phyloP scores from a whole-genome alignment of 2,113 vertebrate species.

The Colius striatus region DNA sequence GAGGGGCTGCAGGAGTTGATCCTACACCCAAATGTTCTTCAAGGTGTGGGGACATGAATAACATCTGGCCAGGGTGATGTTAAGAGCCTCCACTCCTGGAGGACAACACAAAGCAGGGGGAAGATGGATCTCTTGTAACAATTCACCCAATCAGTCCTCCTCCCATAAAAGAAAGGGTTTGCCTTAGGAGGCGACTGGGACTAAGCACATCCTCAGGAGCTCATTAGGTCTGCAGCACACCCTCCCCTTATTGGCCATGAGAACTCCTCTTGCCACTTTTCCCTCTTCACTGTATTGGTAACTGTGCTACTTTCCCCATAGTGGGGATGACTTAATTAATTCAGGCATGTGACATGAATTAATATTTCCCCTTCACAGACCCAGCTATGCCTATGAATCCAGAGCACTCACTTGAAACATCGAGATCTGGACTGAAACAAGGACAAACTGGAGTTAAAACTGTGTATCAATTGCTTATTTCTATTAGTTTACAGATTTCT shows the following conservation, averaged over 20 bases:
- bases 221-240: background rate
- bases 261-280: background rate
- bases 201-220: background rate
- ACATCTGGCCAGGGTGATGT: rapidly evolving
- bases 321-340: background rate
- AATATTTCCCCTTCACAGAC: background rate
- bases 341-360: background rate
- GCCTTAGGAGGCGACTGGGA: background rate
- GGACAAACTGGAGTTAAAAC: background rate
- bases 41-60: background rate
- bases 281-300: background rate
- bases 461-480: background rate
- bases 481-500: background rate
- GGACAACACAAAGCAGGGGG: background rate
- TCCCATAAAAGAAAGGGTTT: background rate
- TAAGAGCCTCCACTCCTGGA: background rate
- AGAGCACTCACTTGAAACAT: background rate
- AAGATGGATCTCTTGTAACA: background rate
- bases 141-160: background rate
- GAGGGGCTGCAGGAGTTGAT: background rate
- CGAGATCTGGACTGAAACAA: background rate
- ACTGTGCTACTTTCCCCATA: background rate
- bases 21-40: background rate
- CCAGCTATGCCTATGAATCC: background rate
- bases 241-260: background rate